phyloP scores from a whole-genome alignment of 2,797 vertebrate genomes.

The Danio albolineatus region DNA sequence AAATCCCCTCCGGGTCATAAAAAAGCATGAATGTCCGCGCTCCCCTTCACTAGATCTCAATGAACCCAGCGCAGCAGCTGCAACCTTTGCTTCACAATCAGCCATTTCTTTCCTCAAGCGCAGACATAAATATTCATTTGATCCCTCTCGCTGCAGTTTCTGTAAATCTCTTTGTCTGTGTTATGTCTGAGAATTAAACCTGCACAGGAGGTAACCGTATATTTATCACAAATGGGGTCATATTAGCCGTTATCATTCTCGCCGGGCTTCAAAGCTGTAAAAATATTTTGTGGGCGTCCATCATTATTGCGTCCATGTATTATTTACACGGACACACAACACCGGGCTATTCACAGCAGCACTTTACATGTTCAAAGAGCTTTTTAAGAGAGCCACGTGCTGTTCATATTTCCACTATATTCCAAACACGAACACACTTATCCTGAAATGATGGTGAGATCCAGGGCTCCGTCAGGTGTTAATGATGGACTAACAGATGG shows the following conservation, averaged over 20 bases:
- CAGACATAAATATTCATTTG: slow-evolving; percentile 56
- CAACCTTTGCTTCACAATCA: slow-evolving; percentile 41
- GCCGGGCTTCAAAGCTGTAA: slow-evolving; percentile 43
- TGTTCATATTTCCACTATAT: slow-evolving; percentile 51
- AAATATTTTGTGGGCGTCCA: slow-evolving; percentile 40
- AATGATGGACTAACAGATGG: slow-evolving; percentile 57
- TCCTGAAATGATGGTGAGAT: slow-evolving; percentile 18
- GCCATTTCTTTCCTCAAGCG: slow-evolving; percentile 26
- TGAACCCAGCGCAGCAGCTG: slow-evolving; percentile 38
- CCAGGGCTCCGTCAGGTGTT: slow-evolving; percentile 52
- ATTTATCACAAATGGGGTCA: slow-evolving; percentile 47
- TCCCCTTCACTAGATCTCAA: slow-evolving; percentile 41
- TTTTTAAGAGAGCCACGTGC: slow-evolving; percentile 36
- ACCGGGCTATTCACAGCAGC: slow-evolving; percentile 43
- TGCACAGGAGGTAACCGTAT: slow-evolving; percentile 35
- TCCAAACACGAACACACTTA: slow-evolving; percentile 39
- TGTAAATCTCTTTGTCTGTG: slow-evolving; percentile 50
- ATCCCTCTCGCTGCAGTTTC: slow-evolving; percentile 27
- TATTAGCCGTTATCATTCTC: slow-evolving; percentile 51
- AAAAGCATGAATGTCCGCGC: slow-evolving; percentile 10
- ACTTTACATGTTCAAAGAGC: slow-evolving; percentile 52
- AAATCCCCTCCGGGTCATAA: not conserved
- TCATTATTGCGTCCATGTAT: slow-evolving; percentile 49
- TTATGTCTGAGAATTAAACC: slow-evolving; percentile 60
- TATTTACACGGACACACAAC: slow-evolving; percentile 58